Evolutionary conservation across 2,113 vertebrate species (phyloP).

Genomic region (Clarias macrocephalus): DNA sequence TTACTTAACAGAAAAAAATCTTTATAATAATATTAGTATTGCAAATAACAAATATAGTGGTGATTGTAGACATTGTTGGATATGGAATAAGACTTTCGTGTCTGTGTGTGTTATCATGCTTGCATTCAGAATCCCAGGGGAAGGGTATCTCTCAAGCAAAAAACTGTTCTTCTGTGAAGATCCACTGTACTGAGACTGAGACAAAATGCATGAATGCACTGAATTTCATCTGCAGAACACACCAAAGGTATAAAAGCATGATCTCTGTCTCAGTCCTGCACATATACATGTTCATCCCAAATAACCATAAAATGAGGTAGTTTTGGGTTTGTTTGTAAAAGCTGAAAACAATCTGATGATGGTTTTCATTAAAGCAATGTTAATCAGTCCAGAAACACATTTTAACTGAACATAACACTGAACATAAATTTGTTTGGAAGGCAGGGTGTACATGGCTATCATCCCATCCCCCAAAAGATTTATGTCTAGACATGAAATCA

Average conservation of each 20-base stretch:
- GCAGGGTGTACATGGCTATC: not conserved
- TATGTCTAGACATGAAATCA: slow-evolving; percentile 23
- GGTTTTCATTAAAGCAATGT: not conserved
- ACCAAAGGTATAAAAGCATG: slow-evolving; percentile 79
- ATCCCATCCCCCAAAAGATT: not conserved
- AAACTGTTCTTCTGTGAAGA: slow-evolving; percentile 57
- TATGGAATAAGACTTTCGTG: not conserved
- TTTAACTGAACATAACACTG: no score
- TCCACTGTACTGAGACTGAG: slow-evolving; percentile 69
- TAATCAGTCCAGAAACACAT: not conserved
- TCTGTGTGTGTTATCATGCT: slow-evolving; percentile 14
- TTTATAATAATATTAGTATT: not conserved
- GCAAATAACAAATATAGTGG: not conserved
- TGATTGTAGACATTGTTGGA: not conserved
- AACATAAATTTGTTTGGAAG: not conserved
- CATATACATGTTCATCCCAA: not conserved
- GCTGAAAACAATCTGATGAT: not conserved
- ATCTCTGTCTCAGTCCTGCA: not conserved
- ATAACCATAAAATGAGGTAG: not conserved
- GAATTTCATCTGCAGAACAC: slow-evolving; percentile 84
- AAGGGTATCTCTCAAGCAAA: slow-evolving; percentile 64
- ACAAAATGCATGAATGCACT: slow-evolving; percentile 80
- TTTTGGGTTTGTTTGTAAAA: not conserved
- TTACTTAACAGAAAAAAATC: not conserved
- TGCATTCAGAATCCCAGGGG: slow-evolving; percentile 82